Evolutionary conservation across 2,797 vertebrate species (phyloP), one percentile per base, ranked within the genome.

Genomic region (Fratercula arctica): DNA sequence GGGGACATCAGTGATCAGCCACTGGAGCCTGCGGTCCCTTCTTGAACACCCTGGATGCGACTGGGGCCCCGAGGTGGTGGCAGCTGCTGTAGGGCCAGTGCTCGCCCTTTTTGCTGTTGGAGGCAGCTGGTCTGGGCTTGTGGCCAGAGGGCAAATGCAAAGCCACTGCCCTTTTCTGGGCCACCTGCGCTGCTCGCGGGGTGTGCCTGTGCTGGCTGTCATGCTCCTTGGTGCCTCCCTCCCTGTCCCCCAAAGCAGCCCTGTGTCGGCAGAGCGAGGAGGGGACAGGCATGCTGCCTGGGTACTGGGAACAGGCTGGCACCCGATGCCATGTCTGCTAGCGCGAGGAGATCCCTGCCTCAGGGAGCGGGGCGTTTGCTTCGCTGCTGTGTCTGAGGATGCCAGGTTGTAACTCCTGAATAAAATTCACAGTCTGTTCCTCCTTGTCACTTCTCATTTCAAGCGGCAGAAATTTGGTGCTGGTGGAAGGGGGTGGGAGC

Each of bases 371-470:
- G 75, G 35, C 0, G 1, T 89, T 91, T 57, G 53, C 79, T 86
- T 95, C 85, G 67, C 78, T 66, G 59, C 56, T 84, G 50, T 90
- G 59, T 81, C 89, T 81, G 87, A 93, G 85, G 90, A 80, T 74
- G 69, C 86, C 10, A 21, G 80, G 80, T 66, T 94, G 70, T 78
- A 94, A 66, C 45, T 94, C 78, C 84, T 69, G 41, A 97, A 97
- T 97, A 97, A 97, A 97, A 94, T 66, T 94, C 85, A 89, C 90
- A 50, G 70, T 85, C 61, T 67, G n/a, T 91, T 96, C 92, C 90
- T 86, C 61, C 59, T 74, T 67, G 39, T 61, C 0, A 68, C 78
- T 33, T 96, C 45, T 94, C 88, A 41, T 94, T 96, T 80, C 64
- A 86, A 87, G 56, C 84, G 26, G 33, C 56, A 74, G 41, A 57